Percentiles rank a stretch among this genome's conserved stretches.
These are phyloP conservation scores for Ceyx melanurus DNA, from an alignment of 2,113 vertebrate species.

Conservation along the genomic window DNA sequence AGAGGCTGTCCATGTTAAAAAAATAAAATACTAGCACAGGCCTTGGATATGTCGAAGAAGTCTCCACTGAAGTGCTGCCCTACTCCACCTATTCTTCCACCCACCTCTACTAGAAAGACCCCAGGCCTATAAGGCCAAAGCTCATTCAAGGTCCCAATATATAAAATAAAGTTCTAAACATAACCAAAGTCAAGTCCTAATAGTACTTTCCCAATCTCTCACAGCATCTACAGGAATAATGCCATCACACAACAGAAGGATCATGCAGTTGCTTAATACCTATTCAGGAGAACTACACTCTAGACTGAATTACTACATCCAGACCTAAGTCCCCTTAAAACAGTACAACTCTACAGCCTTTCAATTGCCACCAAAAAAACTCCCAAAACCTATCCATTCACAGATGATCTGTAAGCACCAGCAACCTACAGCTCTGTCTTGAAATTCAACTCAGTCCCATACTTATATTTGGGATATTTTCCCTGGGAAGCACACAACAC, in stretches of 20 bases:
- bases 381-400: not conserved
- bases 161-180: not conserved
- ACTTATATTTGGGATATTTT: accelerated
- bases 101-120: not conserved
- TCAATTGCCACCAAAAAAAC: not conserved
- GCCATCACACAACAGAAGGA: not conserved
- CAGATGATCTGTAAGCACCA: not conserved
- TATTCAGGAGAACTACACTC: not conserved
- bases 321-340: accelerated
- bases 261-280: not conserved
- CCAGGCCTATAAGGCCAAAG: not conserved
- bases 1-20: not conserved
- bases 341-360: not conserved
- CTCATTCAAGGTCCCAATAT: not conserved
- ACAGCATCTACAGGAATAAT: not conserved
- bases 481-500: accelerated
- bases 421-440: not conserved
- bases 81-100: not conserved
- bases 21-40: not conserved
- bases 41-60: not conserved
- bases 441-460: not conserved
- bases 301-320: not conserved
- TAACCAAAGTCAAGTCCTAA: not conserved
- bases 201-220: not conserved
- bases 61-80: not conserved